These are phyloP conservation scores for Peribatodes rhomboidaria DNA, from an alignment of 2,888 invertebrate species.

Conservation along the genomic window DNA sequence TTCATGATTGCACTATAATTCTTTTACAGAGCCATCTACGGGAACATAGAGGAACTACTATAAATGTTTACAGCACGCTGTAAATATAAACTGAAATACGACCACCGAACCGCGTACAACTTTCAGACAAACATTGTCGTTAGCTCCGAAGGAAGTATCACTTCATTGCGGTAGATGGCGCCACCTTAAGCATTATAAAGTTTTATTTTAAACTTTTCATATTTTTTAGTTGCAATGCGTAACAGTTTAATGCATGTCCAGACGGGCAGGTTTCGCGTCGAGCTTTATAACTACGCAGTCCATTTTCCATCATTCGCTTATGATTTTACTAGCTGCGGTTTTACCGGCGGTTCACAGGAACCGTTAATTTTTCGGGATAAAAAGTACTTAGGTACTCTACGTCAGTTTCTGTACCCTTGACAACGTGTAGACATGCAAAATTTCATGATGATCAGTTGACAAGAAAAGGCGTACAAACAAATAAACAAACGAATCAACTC, in stretches of 20 bases:
- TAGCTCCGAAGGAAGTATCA: not conserved
- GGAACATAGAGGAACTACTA: not conserved
- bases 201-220: not conserved
- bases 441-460: too few relatives aligned
- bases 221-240: not conserved
- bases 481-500: too few relatives aligned
- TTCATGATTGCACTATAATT: not conserved
- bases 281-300: not conserved
- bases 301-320: too few relatives aligned
- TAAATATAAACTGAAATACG: not conserved
- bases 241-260: not conserved
- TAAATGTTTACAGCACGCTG: not conserved
- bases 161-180: constrained; percentile 16
- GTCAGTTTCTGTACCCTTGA: too few relatives aligned
- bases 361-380: too few relatives aligned
- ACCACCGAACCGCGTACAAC: not conserved
- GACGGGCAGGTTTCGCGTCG: too few relatives aligned
- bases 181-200: not conserved
- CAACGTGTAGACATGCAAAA: too few relatives aligned
- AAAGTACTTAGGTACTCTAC: too few relatives aligned
- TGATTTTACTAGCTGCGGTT: too few relatives aligned
- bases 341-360: too few relatives aligned
- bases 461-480: too few relatives aligned
- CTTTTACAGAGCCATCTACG: constrained; percentile 6
- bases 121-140: not conserved